These are phyloP conservation scores for Caenorhabditis virilis DNA, from an alignment of 2,888 invertebrate species.

Conservation along the genomic window DNA sequence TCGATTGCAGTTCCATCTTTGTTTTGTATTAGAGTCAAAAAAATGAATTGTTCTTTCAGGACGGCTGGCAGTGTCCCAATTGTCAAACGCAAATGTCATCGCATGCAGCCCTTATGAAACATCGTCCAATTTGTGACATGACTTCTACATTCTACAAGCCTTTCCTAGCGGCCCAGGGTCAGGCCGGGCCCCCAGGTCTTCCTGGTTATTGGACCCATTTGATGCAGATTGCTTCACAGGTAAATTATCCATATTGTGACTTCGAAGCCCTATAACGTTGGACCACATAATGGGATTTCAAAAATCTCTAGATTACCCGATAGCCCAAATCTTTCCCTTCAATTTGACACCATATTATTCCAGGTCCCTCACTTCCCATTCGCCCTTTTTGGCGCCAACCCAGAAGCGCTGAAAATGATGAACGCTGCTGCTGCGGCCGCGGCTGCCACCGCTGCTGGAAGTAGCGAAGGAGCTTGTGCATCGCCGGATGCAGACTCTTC, in stretches of 20 bases:
- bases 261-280: too few species aligned
- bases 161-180: slow-evolving; percentile 7
- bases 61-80: slow-evolving; percentile 76
- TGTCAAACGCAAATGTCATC: slow-evolving; percentile 77
- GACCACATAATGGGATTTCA: too few species aligned
- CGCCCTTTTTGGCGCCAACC: slow-evolving; percentile 26
- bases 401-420: slow-evolving; percentile 27
- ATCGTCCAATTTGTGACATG: slow-evolving; percentile 89
- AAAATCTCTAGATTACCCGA: too few species aligned
- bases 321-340: slow-evolving; percentile 2
- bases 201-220: slow-evolving; percentile 49
- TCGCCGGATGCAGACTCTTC: slow-evolving; percentile 33
- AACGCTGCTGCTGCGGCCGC: too few species aligned
- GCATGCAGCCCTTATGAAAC: slow-evolving; percentile 88
- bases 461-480: slow-evolving; percentile 5
- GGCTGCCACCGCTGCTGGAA: too few species aligned
- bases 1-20: slow-evolving; percentile 1
- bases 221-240: slow-evolving; percentile 40
- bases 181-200: slow-evolving; percentile 5
- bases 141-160: slow-evolving; percentile 47
- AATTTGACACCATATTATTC: too few species aligned
- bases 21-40: too few species aligned
- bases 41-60: too few species aligned
- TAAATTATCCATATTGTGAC: too few species aligned
- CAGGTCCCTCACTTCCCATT: slow-evolving; percentile 38